Conservation (phyloP, 1,140 invertebrate species). For the Heterodera carotae region DNA sequence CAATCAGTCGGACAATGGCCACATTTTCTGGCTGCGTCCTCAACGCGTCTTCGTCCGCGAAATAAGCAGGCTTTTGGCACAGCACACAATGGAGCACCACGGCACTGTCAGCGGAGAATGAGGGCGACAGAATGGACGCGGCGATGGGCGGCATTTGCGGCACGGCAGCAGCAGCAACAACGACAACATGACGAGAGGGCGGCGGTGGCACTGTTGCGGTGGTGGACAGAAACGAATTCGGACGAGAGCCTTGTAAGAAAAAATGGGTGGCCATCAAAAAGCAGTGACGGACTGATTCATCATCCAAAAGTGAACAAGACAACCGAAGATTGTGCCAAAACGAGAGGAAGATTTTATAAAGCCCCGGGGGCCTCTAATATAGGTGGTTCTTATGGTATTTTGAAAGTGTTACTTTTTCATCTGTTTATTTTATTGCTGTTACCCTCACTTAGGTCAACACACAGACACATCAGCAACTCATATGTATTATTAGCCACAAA, state of each 20-base stretch:
- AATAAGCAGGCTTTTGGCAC: conserved; percentile 49
- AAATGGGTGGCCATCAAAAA: too few species aligned
- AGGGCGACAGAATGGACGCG: conserved; percentile 27
- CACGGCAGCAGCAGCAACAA: conserved; percentile 4
- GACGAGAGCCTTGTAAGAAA: conserved; percentile 49
- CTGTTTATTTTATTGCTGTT: not conserved
- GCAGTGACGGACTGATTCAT: not conserved
- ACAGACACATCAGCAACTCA: not conserved
- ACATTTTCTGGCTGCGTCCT: conserved; percentile 36
- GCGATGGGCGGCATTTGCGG: conserved; percentile 3
- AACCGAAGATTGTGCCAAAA: not conserved
- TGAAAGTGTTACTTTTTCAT: not conserved
- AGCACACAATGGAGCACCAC: conserved; percentile 36
- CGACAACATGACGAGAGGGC: too few species aligned
- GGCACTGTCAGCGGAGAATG: not conserved
- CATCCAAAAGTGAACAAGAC: not conserved
- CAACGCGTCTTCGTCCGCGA: conserved; percentile 46
- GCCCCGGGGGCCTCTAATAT: too few species aligned
- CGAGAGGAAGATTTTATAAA: not conserved
- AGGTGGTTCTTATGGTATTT: not conserved
- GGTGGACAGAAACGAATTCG: conserved; percentile 44
- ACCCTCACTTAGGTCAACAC: not conserved
- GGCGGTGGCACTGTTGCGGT: conserved; percentile 1
- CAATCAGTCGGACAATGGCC: conserved; percentile 31
- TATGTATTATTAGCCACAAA: not conserved